A percentile compares a stretch with the other conserved stretches of the same genome.
phyloP scores from a whole-genome alignment of 35 echinoderm and acorn worm species.

The Chiridota heheva region DNA sequence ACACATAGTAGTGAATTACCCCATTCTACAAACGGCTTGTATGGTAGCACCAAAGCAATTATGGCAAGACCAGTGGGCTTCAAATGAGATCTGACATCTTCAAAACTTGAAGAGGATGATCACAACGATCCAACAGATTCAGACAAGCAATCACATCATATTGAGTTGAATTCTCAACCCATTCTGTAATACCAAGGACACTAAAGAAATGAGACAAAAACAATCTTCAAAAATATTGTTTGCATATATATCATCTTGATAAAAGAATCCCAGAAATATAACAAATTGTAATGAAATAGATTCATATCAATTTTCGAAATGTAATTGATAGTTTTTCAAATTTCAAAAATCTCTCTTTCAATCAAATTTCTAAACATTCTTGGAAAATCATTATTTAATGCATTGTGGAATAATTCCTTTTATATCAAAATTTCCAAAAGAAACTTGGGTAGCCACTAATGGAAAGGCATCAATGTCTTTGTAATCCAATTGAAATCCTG shows the following conservation, averaged over 20 bases:
- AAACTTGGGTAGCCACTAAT: too few relatives aligned
- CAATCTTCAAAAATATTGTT: background rate
- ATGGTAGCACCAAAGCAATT: conserved; percentile 82
- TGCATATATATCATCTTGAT: background rate
- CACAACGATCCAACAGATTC: conserved; percentile 95
- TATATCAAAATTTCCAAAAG: too few relatives aligned
- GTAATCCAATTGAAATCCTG: too few relatives aligned
- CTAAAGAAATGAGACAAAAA: conserved; percentile 38
- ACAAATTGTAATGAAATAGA: background rate
- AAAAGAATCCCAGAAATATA: background rate
- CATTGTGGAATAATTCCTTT: too few relatives aligned
- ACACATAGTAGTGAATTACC: conserved; percentile 46
- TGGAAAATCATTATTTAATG: too few relatives aligned
- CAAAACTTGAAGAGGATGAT: conserved; percentile 65
- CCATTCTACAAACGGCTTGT: conserved; percentile 83
- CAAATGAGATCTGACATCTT: conserved; percentile 64
- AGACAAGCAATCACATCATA: conserved; percentile 93
- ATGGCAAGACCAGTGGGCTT: conserved; percentile 66
- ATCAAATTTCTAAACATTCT: too few relatives aligned
- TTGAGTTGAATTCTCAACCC: conserved; percentile 23
- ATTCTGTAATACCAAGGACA: conserved; percentile 72
- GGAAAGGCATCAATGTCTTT: too few relatives aligned
- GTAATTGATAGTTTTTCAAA: too few relatives aligned
- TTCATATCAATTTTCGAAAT: too few relatives aligned
- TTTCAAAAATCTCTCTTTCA: too few relatives aligned